Evolutionary conservation across 2,888 invertebrate species (phyloP).

Genomic region (Limnephilus auricula): DNA sequence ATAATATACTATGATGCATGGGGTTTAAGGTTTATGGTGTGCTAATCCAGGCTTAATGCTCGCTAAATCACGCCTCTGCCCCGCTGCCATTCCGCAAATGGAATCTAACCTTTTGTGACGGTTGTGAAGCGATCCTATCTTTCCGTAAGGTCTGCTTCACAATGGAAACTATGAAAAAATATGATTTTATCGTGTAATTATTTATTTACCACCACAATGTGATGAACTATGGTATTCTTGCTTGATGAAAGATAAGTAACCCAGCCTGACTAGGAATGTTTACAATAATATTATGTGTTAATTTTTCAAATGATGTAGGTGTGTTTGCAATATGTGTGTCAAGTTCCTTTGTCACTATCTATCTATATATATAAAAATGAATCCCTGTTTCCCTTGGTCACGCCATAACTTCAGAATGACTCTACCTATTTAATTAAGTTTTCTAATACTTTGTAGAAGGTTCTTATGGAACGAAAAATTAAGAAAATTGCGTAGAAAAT

Average conservation of each 20-base stretch:
- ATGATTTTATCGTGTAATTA: background rate
- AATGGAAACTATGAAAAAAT: background rate
- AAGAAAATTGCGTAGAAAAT: no score
- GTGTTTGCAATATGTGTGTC: no score
- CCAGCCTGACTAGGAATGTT: background rate
- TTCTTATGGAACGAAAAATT: no score
- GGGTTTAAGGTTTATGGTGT: background rate
- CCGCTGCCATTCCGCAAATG: background rate
- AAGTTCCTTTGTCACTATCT: no score
- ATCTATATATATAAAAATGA: no score
- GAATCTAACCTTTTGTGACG: background rate
- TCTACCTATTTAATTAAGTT: no score
- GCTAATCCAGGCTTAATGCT: background rate
- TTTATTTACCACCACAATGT: background rate
- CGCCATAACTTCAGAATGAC: no score
- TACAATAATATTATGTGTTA: no score
- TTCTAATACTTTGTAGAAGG: no score
- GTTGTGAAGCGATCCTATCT: background rate
- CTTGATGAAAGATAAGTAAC: background rate
- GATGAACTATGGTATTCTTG: no score
- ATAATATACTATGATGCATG: background rate
- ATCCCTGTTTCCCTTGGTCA: no score
- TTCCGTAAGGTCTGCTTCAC: background rate
- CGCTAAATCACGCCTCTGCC: background rate
- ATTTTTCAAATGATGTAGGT: no score